phyloP scores from a whole-genome alignment of 2,888 invertebrate species.

The Napeogenes sylphis region DNA sequence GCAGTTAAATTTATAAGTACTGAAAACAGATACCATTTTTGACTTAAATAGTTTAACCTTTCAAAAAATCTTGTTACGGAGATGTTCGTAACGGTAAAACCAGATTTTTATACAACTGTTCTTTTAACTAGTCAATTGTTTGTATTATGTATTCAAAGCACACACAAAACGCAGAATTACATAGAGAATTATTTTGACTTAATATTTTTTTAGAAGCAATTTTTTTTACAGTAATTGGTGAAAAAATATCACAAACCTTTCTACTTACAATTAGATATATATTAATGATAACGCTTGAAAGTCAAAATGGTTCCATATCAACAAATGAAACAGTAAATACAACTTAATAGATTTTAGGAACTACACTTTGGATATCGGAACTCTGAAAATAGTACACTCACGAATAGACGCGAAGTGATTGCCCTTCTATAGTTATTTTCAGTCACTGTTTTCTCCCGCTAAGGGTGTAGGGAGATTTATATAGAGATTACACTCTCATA shows the following conservation, averaged over 20 bases:
- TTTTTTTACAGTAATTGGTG: no score
- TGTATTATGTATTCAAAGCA: no score
- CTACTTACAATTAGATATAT: no score
- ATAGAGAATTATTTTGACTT: no score
- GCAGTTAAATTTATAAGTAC: conserved; percentile 8
- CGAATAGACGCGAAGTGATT: conserved; percentile 66
- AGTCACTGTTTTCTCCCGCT: conserved; percentile 47
- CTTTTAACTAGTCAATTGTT: no score
- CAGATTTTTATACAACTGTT: no score
- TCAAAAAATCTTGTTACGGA: no score
- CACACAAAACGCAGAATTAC: no score
- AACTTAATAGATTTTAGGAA: conserved; percentile 32
- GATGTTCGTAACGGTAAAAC: no score
- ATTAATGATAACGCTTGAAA: neutral
- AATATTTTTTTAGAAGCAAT: no score
- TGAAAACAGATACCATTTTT: neutral
- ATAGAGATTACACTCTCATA: conserved; percentile 11
- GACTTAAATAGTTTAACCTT: no score
- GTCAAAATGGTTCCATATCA: neutral
- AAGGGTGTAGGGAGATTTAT: conserved; percentile 16
- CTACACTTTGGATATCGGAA: conserved; percentile 42
- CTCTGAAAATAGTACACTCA: conserved; percentile 66
- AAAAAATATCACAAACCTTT: no score
- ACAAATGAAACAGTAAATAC: conserved; percentile 10
- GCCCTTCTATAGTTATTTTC: conserved; percentile 67